These are phyloP conservation scores for Acanthisitta chloris DNA, from an alignment of 2,113 vertebrate genomes.

Conservation along the genomic window DNA sequence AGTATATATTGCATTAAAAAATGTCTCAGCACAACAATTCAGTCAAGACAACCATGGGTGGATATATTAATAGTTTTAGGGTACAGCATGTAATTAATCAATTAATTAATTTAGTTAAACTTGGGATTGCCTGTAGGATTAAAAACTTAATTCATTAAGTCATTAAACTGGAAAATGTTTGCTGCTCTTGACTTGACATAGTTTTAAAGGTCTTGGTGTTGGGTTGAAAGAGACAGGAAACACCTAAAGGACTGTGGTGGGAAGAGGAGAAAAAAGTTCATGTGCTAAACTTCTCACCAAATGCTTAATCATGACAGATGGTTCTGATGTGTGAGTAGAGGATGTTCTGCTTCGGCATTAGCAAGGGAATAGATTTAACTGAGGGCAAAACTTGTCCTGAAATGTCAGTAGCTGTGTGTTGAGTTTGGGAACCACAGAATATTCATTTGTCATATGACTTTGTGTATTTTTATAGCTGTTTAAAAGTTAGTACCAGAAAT, in stretches of 20 bases:
- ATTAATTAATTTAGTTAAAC: slow-evolving; percentile 30
- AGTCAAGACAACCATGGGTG: slow-evolving; percentile 8
- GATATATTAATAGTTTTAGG: slow-evolving; percentile 9
- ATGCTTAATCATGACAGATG: not conserved
- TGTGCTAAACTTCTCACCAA: not conserved
- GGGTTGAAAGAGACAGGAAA: not conserved
- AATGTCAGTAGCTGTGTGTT: not conserved
- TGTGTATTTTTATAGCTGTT: not conserved
- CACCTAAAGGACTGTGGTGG: not conserved
- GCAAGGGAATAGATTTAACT: not conserved
- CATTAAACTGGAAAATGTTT: not conserved
- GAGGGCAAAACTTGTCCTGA: not conserved
- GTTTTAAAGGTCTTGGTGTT: not conserved
- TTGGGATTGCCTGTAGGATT: not conserved
- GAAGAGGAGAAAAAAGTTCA: not conserved
- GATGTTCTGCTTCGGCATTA: not conserved
- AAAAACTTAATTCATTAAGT: too few relatives aligned
- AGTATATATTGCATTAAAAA: slow-evolving; percentile 1
- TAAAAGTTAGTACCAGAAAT: not conserved
- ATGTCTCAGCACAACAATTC: slow-evolving; percentile 24
- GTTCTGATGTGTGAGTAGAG: not conserved
- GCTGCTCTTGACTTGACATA: rapidly evolving
- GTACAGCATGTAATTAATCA: not conserved
- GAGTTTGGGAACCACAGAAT: not conserved
- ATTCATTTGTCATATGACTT: not conserved